Conservation (phyloP, 2,797 vertebrate genomes). For the Sternarchorhynchus goeldii region DNA sequence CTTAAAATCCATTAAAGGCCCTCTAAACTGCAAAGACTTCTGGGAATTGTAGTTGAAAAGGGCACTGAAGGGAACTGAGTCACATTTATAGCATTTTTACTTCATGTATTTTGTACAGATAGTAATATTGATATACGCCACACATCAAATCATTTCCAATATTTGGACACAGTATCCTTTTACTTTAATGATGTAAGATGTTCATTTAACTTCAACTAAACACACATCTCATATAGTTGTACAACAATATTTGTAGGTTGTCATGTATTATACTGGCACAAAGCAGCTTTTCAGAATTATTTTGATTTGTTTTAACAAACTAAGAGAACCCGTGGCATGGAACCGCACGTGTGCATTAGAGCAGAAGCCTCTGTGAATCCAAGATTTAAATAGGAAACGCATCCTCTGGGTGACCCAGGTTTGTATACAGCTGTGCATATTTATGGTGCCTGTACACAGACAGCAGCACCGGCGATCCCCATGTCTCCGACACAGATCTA, state of each 20-base stretch:
- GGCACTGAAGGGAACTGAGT: constrained; percentile 52
- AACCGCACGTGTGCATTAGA: too few relatives aligned
- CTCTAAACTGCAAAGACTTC: constrained; percentile 18
- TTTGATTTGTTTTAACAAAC: too few relatives aligned
- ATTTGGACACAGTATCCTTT: constrained; percentile 62
- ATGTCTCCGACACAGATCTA: constrained; percentile 62
- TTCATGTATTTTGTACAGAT: constrained; percentile 76
- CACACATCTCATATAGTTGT: too few relatives aligned
- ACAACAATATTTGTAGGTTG: too few relatives aligned
- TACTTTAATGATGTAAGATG: constrained; percentile 38
- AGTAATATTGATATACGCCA: constrained; percentile 70
- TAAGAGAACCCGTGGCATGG: too few relatives aligned
- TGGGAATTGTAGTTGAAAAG: constrained; percentile 57
- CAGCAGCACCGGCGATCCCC: constrained; percentile 60
- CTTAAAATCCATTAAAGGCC: not conserved
- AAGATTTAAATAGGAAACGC: too few relatives aligned
- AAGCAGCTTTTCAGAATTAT: too few relatives aligned
- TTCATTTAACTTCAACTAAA: too few relatives aligned
- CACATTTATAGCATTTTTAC: constrained; percentile 78
- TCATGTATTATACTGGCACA: too few relatives aligned
- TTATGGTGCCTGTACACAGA: constrained; percentile 49
- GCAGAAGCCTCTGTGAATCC: too few relatives aligned
- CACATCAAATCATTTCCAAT: constrained; percentile 61
- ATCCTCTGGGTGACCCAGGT: too few relatives aligned
- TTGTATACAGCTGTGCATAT: too few relatives aligned